A percentile compares a stretch with the other conserved stretches of the same genome.
Evolutionary conservation across 1,140 invertebrate genomes (phyloP).

Genomic region (Philopotamus ludificatus): DNA sequence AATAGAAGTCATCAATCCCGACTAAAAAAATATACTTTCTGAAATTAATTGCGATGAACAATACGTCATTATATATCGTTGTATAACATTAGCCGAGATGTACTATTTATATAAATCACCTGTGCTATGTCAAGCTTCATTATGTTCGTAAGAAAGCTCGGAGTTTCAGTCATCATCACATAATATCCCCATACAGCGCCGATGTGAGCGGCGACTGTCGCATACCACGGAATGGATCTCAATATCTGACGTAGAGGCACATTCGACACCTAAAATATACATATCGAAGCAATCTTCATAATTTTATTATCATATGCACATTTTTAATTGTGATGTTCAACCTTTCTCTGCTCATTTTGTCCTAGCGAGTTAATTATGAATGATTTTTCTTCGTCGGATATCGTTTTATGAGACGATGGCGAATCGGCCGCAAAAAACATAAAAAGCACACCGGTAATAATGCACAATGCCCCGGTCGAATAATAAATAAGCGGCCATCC

Average conservation of each 20-base stretch:
- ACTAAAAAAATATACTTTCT: constrained; percentile 19
- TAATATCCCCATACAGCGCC: constrained; percentile 20
- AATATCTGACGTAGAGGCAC: constrained; percentile 17
- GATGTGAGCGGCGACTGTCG: constrained; percentile 7
- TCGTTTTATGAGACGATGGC: constrained; percentile 29
- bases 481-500: constrained; percentile 37
- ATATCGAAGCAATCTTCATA: not conserved
- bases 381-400: constrained; percentile 16
- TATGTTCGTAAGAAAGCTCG: constrained; percentile 13
- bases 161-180: constrained; percentile 18
- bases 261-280: constrained; percentile 10
- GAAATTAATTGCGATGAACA: too few species aligned
- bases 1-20: constrained; percentile 66
- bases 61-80: too few species aligned
- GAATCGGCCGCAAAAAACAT: constrained; percentile 24
- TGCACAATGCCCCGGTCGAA: constrained; percentile 12
- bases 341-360: constrained; percentile 1
- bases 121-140: constrained; percentile 3
- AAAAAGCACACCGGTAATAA: constrained; percentile 21
- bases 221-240: not conserved
- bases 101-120: constrained; percentile 10
- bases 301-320: not conserved
- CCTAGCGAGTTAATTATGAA: constrained; percentile 31
- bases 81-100: too few species aligned
- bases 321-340: not conserved